Base-by-base conservation (phyloP, 2,888 invertebrate species). In the Drosophila stalkeri region DNA sequence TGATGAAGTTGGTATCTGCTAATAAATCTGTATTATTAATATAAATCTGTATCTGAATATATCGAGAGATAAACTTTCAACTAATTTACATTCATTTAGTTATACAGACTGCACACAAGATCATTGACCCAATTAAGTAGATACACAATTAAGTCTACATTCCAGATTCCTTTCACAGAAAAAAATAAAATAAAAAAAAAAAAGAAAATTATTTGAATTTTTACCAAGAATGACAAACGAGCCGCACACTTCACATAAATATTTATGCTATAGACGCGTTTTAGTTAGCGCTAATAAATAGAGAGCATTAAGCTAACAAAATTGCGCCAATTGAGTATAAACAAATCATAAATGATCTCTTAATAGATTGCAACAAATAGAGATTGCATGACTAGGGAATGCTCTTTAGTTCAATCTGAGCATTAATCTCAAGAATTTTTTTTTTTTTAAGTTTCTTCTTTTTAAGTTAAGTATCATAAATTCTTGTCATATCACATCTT, bases 121-220 rank as follows among this genome's bases (percentile, higher is more conserved):
- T 54, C 55, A 65, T 47, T 65, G 55, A 66, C 41, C 67, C 6
- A 43, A 20, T 39, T 49, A 20, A 20, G 16, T 18, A 35, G 7
- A 7, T 41, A 4, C 3, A 2, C 7, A 20, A 31, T n/a, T 16
- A 16, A 14, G 18, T 35, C 16, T 16, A 16, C 20, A 31, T 20
- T 9, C 7, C 39, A 39, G 31, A 14, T 35, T 41, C 11, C 41
- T 16, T 18, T 12, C 31, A 52, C 14, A n/a, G 47, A 18, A 20
- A 14, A 37, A 14, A 37, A 12, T 2, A 3, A 27, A 27, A 27
- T 5, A 39, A 16, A 37, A 37, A 39, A 39, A 39, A 14, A 12
- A 37, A 3, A 9, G 12, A n/a, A 27, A 20, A 12, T 12, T 7
- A 14, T 31, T 20, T 56, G 12, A 14, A 12, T 51, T 33, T 33